phyloP scores from a whole-genome alignment of 2,113 vertebrate genomes.

The Dasyurus viverrinus region DNA sequence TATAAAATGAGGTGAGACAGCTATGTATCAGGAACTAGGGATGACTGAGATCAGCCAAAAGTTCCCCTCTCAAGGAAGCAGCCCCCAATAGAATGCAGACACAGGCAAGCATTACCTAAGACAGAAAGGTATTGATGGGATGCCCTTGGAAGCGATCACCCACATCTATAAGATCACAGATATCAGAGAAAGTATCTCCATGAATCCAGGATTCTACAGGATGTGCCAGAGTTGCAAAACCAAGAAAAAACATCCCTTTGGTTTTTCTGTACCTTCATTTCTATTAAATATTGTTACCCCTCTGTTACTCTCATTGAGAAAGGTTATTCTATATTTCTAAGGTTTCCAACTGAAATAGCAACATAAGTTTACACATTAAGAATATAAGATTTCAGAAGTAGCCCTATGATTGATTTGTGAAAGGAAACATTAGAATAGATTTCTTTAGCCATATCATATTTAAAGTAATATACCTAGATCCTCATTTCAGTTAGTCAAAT shows the following conservation, averaged over 20 bases:
- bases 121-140: neutral
- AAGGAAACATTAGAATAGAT: neutral
- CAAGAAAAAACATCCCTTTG: neutral
- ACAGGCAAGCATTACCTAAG: neutral
- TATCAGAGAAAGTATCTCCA: neutral
- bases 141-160: neutral
- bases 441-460: too few relatives aligned
- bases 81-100: neutral
- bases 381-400: conserved; percentile 6
- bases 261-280: conserved; percentile 35
- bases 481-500: too few relatives aligned
- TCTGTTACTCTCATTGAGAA: neutral
- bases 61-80: neutral
- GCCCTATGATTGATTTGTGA: neutral
- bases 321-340: neutral
- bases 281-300: conserved; percentile 48
- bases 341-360: conserved; percentile 50
- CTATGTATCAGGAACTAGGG: neutral
- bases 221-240: neutral
- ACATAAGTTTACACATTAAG: conserved; percentile 26
- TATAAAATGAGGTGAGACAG: neutral
- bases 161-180: neutral
- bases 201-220: neutral
- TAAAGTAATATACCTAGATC: too few relatives aligned
- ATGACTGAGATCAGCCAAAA: neutral